Conservation (phyloP, 1,140 invertebrate species). For the Sinonovacula constricta region DNA sequence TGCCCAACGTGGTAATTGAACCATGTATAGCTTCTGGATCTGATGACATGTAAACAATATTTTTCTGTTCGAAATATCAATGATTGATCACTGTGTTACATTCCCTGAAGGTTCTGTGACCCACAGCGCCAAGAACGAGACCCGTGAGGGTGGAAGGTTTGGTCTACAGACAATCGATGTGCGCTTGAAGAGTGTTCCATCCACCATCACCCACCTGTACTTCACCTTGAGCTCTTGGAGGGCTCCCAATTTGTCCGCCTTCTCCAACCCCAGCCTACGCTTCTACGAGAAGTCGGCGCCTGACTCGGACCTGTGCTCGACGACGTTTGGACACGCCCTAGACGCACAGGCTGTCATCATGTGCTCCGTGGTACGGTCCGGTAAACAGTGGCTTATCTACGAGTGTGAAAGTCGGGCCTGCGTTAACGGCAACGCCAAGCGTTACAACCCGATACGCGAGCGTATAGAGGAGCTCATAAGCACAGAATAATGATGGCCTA, state of each 20-base stretch:
- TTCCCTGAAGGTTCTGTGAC: not conserved
- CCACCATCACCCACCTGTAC: conserved; percentile 9
- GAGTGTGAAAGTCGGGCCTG: not conserved
- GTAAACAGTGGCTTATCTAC: not conserved
- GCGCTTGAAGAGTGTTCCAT: not conserved
- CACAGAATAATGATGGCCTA: too few relatives aligned
- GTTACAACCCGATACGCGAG: not conserved
- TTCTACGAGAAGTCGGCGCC: not conserved
- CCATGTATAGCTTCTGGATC: not conserved
- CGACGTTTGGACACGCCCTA: not conserved
- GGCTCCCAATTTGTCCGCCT: conserved; percentile 5
- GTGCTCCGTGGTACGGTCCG: not conserved
- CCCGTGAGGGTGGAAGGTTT: not conserved
- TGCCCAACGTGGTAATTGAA: not conserved
- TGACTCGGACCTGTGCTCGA: conserved; percentile 5
- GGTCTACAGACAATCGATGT: conserved; percentile 3
- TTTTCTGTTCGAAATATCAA: not conserved
- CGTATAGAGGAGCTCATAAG: conserved; percentile 4
- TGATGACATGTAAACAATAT: too few relatives aligned
- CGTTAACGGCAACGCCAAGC: not conserved
- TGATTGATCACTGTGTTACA: not conserved
- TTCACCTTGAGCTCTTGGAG: conserved; percentile 8
- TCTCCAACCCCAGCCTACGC: not conserved
- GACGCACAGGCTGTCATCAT: conserved; percentile 9
- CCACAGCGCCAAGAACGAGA: not conserved